These are phyloP conservation scores for Linyphia triangularis DNA, from an alignment of 2,888 invertebrate species.

Conservation along the genomic window DNA sequence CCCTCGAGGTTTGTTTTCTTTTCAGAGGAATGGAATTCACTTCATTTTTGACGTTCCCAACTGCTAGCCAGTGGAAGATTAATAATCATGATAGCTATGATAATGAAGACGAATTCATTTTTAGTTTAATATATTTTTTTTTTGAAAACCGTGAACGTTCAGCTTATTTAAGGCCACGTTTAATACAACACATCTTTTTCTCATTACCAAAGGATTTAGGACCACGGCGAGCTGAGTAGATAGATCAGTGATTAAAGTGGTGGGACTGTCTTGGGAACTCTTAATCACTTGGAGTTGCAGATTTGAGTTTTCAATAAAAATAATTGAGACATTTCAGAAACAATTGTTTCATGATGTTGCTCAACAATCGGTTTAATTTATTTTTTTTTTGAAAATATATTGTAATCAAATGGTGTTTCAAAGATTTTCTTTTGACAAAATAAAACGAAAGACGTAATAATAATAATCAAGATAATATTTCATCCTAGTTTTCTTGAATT, in stretches of 20 bases:
- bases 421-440: too few relatives aligned
- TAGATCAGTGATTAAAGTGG: conserved; percentile 54
- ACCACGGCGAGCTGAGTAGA: not conserved
- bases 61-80: conserved; percentile 28
- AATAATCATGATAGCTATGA: conserved; percentile 53
- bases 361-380: too few relatives aligned
- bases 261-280: conserved; percentile 2
- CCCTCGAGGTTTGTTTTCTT: conserved; percentile 37
- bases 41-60: not conserved
- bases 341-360: too few relatives aligned
- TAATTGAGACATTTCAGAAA: too few relatives aligned
- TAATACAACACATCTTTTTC: conserved; percentile 55
- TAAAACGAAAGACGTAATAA: too few relatives aligned
- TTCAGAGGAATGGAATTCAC: not conserved
- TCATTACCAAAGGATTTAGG: conserved; percentile 53
- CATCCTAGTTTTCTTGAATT: too few relatives aligned
- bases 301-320: not conserved
- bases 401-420: too few relatives aligned
- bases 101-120: conserved; percentile 63
- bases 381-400: too few relatives aligned
- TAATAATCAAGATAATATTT: too few relatives aligned
- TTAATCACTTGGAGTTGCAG: conserved; percentile 1
- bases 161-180: conserved; percentile 14
- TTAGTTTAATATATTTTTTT: conserved; percentile 16
- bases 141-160: not conserved